Evolutionary conservation across 2,888 invertebrate genomes (phyloP).

Genomic region (Trachelus stipa): DNA sequence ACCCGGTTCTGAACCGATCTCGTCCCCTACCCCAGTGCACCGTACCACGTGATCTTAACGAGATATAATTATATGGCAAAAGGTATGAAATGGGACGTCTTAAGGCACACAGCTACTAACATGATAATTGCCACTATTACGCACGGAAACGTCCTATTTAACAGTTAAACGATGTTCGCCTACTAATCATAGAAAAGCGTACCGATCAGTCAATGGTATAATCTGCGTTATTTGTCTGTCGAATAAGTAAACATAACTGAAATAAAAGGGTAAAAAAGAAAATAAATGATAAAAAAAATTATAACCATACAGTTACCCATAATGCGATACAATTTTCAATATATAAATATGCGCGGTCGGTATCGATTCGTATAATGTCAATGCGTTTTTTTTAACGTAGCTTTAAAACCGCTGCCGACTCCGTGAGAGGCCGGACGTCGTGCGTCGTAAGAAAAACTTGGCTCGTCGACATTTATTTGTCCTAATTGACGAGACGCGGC

Average conservation of each 20-base stretch:
- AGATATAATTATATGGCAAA: constrained; percentile 59
- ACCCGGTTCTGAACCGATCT: neutral
- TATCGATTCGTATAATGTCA: neutral
- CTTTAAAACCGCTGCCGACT: neutral
- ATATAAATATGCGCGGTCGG: neutral
- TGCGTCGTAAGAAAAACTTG: neutral
- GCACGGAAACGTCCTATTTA: constrained; percentile 62
- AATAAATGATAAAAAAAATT: neutral
- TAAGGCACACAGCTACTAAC: constrained; percentile 58
- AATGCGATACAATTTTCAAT: neutral
- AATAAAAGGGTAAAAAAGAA: neutral
- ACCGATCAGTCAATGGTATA: constrained; percentile 13
- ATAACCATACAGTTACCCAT: neutral
- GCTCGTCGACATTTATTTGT: constrained; percentile 7
- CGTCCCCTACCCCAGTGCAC: neutral
- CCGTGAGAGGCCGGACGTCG: neutral
- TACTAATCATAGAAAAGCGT: constrained; percentile 49
- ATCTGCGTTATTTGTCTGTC: neutral
- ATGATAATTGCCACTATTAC: constrained; percentile 65
- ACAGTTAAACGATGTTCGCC: constrained; percentile 59
- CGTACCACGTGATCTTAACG: constrained; percentile 55
- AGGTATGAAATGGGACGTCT: constrained; percentile 52
- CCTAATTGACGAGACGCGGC: constrained; percentile 6
- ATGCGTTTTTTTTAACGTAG: neutral
- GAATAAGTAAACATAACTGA: neutral